These are phyloP conservation scores for Lophura nycthemera DNA, from an alignment of 2,113 vertebrate species.

Conservation along the genomic window DNA sequence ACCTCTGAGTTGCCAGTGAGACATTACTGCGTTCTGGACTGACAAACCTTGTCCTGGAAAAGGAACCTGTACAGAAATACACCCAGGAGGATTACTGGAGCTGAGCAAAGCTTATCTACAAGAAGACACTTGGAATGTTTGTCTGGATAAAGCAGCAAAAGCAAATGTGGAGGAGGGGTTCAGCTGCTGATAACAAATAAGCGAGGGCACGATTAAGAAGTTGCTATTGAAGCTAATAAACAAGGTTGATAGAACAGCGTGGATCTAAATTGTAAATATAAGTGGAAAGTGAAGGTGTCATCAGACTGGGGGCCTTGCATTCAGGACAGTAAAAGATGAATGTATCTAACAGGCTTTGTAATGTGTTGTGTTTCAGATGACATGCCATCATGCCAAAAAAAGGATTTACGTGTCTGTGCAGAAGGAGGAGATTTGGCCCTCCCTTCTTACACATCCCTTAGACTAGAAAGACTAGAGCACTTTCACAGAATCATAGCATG, in stretches of 20 bases:
- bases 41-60: neutral
- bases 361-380: neutral
- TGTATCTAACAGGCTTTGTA: neutral
- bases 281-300: neutral
- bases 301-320: rapidly evolving
- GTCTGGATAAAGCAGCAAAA: neutral
- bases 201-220: neutral
- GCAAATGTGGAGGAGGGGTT: neutral
- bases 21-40: neutral
- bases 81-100: neutral
- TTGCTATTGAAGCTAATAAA: neutral
- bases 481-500: no score
- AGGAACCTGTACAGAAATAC: neutral
- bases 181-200: neutral
- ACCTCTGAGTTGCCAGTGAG: neutral
- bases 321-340: neutral
- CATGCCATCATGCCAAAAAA: neutral
- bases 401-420: neutral
- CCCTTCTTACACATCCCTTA: neutral
- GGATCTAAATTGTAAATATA: neutral
- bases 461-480: neutral
- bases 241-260: neutral
- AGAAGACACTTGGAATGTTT: neutral
- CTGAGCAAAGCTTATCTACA: neutral
- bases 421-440: neutral